phyloP scores from a whole-genome alignment of 2,113 vertebrate genomes.

The Coptodon rendalli region DNA sequence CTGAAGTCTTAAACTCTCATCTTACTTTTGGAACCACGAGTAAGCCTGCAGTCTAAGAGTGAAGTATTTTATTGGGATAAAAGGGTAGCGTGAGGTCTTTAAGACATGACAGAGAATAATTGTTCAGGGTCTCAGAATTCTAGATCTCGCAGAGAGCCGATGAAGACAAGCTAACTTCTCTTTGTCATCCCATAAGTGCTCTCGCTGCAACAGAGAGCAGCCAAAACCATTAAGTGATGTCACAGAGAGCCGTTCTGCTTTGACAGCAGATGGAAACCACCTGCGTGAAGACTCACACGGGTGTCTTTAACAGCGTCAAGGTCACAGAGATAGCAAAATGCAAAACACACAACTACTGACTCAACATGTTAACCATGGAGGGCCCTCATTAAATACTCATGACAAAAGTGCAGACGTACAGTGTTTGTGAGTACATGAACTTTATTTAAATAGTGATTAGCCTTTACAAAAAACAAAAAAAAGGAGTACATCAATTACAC shows the following conservation, averaged over 20 bases:
- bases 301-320: background rate
- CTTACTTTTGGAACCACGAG: background rate
- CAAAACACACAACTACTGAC: background rate
- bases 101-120: background rate
- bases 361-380: background rate
- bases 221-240: background rate
- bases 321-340: background rate
- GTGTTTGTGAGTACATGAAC: slow-evolving; percentile 76
- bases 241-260: background rate
- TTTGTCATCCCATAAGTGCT: background rate
- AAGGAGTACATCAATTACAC: slow-evolving; percentile 90
- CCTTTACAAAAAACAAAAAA: slow-evolving; percentile 83
- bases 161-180: background rate
- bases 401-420: background rate
- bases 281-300: background rate
- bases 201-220: background rate
- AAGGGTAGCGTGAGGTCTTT: background rate
- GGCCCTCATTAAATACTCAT: background rate
- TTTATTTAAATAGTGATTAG: slow-evolving; percentile 99
- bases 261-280: background rate
- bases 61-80: background rate
- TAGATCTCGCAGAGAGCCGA: background rate
- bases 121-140: background rate
- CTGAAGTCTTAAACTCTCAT: background rate
- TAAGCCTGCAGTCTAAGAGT: background rate